Evolutionary conservation across 2,797 vertebrate genomes (phyloP), one percentile per base, ranked within the genome.

Genomic region (Acanthurus leucopareius): DNA sequence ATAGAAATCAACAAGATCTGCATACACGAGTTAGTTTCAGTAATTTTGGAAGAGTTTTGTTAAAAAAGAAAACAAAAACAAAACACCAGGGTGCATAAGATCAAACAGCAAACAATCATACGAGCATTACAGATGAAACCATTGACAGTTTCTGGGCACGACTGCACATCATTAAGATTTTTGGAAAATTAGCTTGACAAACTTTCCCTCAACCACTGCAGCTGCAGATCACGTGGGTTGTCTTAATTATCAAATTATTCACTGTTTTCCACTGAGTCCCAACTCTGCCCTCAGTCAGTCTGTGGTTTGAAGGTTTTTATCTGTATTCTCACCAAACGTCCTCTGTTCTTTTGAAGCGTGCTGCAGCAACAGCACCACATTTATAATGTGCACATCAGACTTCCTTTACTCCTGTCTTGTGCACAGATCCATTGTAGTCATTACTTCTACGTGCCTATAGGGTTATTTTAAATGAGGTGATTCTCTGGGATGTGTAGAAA

Each of bases 391-490:
- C 14, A 11, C 19, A 57, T 69, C 35, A 54, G 35, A 28, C 19
- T 51, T 40, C 57, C 11, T 56, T 49, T 82, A 42, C 16, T 28
- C 52, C 77, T 72, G 77, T 73, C 69, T 88, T 40, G 59, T 58
- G 61, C 54, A 76, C 56, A 69, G 70, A 88, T 89, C 84, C 77
- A 90, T 84, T 76, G 63, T 65, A 71, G 73, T 82, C 78, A 88
- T 89, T 89, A 86, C 87, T 87, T 84, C 84, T 19, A 25, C 62
- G 80, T 77, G 76, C 75, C 59, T 69, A 47, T 64, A 82, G 49
- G 72, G 84, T 87, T 73, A 79, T 86, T 88, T 78, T 58, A 77
- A 77, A 90, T 86, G 52, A 90, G 87, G 57, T 75, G 15, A 85
- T 89, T 87, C 80, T 79, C 82, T 84, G 75, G 4, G 70, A 42